These are phyloP conservation scores for Uromys caudimaculatus DNA, from an alignment of 2,797 vertebrate species.

Conservation along the genomic window DNA sequence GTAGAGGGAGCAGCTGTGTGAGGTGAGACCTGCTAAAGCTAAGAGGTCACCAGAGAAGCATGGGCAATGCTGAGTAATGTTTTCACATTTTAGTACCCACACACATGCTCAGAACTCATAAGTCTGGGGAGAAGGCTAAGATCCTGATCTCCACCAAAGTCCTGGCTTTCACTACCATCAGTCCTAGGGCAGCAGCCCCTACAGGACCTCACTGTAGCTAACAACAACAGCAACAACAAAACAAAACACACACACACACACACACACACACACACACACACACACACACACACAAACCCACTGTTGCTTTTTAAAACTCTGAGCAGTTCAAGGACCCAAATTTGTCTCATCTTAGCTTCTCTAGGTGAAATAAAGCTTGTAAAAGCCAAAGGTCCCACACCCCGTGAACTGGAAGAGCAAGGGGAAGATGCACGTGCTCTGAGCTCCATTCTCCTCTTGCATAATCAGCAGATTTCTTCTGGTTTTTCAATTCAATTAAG, in stretches of 20 bases:
- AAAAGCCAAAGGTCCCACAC: background rate
- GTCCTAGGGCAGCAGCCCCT: background rate
- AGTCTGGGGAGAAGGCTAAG: background rate
- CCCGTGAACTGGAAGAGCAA: background rate
- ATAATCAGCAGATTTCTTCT: slow-evolving; percentile 20
- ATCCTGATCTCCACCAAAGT: background rate
- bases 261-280: too few species aligned
- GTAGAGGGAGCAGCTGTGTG: background rate
- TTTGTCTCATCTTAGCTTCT: background rate
- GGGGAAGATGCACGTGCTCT: fast-evolving
- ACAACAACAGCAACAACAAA: too few species aligned
- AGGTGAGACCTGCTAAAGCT: background rate
- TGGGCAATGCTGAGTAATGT: background rate
- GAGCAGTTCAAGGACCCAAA: background rate
- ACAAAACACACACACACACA: too few species aligned
- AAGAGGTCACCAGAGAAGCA: background rate
- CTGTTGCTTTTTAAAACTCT: background rate
- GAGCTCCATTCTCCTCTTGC: background rate
- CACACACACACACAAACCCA: too few species aligned
- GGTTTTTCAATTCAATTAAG: slow-evolving; percentile 45
- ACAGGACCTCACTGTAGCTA: fast-evolving
- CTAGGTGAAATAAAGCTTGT: background rate
- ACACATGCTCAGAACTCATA: background rate
- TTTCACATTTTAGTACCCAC: background rate
- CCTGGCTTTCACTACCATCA: too few species aligned